Base-by-base conservation (phyloP, 2,888 invertebrate genomes). In the Drosophila borealis region DNA sequence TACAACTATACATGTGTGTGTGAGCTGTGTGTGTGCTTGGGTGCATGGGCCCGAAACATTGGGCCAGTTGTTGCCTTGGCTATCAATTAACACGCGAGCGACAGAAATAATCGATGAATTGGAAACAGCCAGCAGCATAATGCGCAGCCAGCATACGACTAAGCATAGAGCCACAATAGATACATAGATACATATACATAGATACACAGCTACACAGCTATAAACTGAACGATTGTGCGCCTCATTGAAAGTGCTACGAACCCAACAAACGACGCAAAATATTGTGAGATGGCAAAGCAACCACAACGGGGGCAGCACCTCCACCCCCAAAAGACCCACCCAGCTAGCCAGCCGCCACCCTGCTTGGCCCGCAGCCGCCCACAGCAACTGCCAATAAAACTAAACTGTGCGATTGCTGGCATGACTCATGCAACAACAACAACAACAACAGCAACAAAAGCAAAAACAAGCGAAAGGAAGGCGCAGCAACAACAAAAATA, bases 241-340 rank as follows among this genome's bases (percentile, higher is more conserved):
- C 84, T 79, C 87, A 81, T 87, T 87, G 80, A 89, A 76, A 81
- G 87, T 86, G 81, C 85, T 83, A 74, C 81, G 89, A 88, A 84
- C 84, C 71, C 88, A 48, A 44, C 54, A 70, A 78, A 76, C 79
- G 79, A 78, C 77, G 77, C 79, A 74, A 78, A 78, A 50, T 70
- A 63, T 45, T 78, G 62, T 69, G 70, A 74, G 74, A 77, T 77
- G 70, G 74, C 63, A 70, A 78, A 61, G 72, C 57, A 62, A 70
- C 80, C 80, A 74, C 79, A 57, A 54, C 46, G 60, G 41, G 55
- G 64, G 59, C 76, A 64, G 61, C 68, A 46, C 42, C 55, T 41
- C 50, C 10, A 41, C 59, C 54, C 53, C 54, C 45, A 41, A 33
- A 45, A 49, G 29, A 54, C 36, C 67, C 59, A 51, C 57, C 64